Conservation (phyloP, 2,888 invertebrate genomes). For the Archips crataeganus region DNA sequence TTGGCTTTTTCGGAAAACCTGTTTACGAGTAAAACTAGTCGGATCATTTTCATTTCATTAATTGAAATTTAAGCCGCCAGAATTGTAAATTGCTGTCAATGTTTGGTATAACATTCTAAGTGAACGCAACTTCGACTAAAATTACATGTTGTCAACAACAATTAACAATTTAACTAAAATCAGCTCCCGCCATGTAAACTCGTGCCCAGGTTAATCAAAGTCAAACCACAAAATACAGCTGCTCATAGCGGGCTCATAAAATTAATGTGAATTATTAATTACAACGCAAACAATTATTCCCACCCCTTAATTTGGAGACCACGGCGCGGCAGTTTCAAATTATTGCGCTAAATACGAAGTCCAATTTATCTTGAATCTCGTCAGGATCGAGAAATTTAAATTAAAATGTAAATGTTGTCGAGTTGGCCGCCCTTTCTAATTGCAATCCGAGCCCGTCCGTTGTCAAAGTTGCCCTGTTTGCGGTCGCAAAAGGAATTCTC, state of each 20-base stretch:
- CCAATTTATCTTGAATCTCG: slow-evolving; percentile 83
- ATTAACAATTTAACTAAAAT: slow-evolving; percentile 1
- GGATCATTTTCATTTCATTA: no score
- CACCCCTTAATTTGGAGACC: slow-evolving; percentile 72
- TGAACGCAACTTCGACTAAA: not conserved
- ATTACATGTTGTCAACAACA: not conserved
- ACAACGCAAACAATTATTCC: slow-evolving; percentile 77
- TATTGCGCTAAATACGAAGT: slow-evolving; percentile 79
- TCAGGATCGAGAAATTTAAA: slow-evolving; percentile 82
- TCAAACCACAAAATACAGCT: slow-evolving; percentile 45
- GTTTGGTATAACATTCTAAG: not conserved
- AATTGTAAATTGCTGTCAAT: not conserved
- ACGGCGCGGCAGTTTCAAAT: slow-evolving; percentile 73
- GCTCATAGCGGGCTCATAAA: slow-evolving; percentile 55
- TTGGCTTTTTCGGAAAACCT: no score
- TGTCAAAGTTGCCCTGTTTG: slow-evolving; percentile 68
- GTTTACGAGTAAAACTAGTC: no score
- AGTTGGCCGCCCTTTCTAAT: slow-evolving; percentile 75
- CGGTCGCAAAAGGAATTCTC: slow-evolving; percentile 55
- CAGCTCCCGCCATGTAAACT: not conserved
- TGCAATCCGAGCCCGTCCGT: slow-evolving; percentile 72
- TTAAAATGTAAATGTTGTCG: slow-evolving; percentile 84
- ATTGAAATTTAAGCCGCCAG: no score
- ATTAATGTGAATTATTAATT: slow-evolving; percentile 79
- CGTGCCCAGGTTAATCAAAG: slow-evolving; percentile 47